Conservation (phyloP, 2,113 vertebrate genomes). For the Drymodes brunneopygia region DNA sequence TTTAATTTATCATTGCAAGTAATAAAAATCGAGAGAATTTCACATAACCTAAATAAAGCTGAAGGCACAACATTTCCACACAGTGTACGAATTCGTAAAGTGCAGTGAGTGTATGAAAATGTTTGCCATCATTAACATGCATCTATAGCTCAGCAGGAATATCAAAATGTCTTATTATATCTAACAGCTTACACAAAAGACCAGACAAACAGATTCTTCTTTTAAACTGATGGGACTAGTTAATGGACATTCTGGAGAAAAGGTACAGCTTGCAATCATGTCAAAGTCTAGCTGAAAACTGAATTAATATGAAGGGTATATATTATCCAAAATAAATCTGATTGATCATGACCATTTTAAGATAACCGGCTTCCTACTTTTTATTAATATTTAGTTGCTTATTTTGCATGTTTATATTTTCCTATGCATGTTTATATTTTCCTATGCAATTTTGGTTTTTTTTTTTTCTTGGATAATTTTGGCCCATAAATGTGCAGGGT, state of each 20-base stretch:
- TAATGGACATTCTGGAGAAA: conserved; percentile 29
- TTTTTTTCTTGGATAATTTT: background rate
- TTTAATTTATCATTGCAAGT: background rate
- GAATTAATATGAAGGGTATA: conserved; percentile 20
- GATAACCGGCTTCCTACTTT: background rate
- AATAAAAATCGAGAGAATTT: background rate
- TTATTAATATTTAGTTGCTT: background rate
- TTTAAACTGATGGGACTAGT: background rate
- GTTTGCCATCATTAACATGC: background rate
- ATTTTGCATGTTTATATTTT: background rate
- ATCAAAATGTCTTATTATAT: background rate
- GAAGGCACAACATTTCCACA: background rate
- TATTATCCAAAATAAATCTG: background rate
- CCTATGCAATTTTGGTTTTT: background rate
- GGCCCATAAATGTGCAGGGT: background rate
- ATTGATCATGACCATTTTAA: background rate
- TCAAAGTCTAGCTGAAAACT: conserved; percentile 2
- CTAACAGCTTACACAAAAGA: conserved; percentile 11
- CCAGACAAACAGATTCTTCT: conserved; percentile 14
- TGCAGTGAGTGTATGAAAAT: background rate
- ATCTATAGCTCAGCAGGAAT: background rate
- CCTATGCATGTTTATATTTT: background rate
- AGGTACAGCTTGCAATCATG: background rate
- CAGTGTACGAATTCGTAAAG: background rate
- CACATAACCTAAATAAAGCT: background rate